Conservation (phyloP, 2,888 invertebrate species). For the Drosophila percnosoma region DNA sequence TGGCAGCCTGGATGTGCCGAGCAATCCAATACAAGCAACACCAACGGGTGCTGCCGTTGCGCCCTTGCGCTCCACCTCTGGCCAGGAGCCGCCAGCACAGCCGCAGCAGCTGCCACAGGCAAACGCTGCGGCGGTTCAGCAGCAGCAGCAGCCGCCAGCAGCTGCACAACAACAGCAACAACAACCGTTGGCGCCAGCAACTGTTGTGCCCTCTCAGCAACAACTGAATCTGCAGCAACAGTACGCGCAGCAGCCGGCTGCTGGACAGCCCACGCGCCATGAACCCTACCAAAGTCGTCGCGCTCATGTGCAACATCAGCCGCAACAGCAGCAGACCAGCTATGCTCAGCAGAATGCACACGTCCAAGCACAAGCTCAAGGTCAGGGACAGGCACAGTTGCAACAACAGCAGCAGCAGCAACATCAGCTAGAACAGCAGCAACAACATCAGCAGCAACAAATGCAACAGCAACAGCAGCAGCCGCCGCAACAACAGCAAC, state of each 20-base stretch:
- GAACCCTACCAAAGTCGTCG: constrained; percentile 54
- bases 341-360: constrained; percentile 39
- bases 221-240: constrained; percentile 24
- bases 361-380: constrained; percentile 20
- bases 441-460: constrained; percentile 23
- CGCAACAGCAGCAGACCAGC: constrained; percentile 26
- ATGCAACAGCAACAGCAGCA: constrained; percentile 13
- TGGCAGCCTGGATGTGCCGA: constrained; percentile 6
- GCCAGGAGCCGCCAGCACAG: constrained; percentile 51
- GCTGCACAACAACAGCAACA: constrained; percentile 29
- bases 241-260: constrained; percentile 56
- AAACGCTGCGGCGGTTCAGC: constrained; percentile 28
- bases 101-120: constrained; percentile 18
- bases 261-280: constrained; percentile 61
- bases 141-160: constrained; percentile 16
- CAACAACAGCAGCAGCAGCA: constrained; percentile 16
- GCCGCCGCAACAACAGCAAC: constrained; percentile 34
- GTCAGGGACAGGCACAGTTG: constrained; percentile 25
- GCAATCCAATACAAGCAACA: constrained; percentile 17
- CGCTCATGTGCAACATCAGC: constrained; percentile 53
- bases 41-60: constrained; percentile 26
- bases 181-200: constrained; percentile 21
- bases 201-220: constrained; percentile 44
- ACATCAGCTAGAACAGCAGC: constrained; percentile 18
- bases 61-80: constrained; percentile 48